These are phyloP conservation scores for Chrysomela aeneicollis DNA, from an alignment of 2,888 invertebrate genomes.

Conservation along the genomic window DNA sequence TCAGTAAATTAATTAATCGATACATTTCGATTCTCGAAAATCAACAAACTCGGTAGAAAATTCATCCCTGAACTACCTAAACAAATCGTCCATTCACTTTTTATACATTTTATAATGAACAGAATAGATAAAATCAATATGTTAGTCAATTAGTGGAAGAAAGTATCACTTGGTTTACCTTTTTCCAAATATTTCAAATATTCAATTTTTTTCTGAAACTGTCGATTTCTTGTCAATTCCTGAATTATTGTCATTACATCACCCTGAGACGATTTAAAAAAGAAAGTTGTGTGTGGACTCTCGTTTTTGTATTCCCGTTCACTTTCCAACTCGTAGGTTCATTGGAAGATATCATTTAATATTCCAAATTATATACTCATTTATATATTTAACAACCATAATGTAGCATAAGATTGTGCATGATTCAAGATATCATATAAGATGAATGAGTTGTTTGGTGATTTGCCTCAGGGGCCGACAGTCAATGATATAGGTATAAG, in stretches of 20 bases:
- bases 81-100: too few species aligned
- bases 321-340: neutral
- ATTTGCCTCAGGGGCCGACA: neutral
- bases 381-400: constrained; percentile 26
- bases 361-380: constrained; percentile 34
- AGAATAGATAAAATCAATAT: too few species aligned
- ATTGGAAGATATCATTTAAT: constrained; percentile 10
- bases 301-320: neutral
- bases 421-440: constrained; percentile 30
- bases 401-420: constrained; percentile 31
- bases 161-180: too few species aligned
- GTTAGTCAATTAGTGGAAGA: too few species aligned
- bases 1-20: too few species aligned
- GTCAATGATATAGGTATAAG: neutral
- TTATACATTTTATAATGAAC: too few species aligned
- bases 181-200: too few species aligned
- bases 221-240: neutral
- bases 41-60: too few species aligned
- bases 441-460: constrained; percentile 29
- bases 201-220: too few species aligned
- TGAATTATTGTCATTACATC: neutral
- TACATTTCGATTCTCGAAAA: too few species aligned
- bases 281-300: neutral
- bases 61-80: too few species aligned
- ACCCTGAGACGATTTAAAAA: neutral